Evolutionary conservation across 2,797 vertebrate genomes (phyloP).

Genomic region (Pantherophis alleghaniensis): DNA sequence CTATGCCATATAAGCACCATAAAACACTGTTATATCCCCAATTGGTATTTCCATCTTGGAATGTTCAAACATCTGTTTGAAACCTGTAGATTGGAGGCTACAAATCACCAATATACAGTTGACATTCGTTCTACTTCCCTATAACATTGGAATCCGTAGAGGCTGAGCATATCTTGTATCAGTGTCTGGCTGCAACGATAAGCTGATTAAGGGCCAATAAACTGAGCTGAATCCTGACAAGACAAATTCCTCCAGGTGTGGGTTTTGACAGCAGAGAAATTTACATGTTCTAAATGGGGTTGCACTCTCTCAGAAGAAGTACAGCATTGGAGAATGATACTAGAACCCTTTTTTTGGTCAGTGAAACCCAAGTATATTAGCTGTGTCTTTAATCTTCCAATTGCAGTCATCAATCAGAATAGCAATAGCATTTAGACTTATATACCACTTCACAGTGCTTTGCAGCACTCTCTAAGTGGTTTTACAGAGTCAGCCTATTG

Average conservation of each 20-base stretch:
- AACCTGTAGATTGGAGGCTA: neutral
- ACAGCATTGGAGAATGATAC: neutral
- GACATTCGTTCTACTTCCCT: neutral
- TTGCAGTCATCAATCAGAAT: neutral
- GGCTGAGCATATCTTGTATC: neutral
- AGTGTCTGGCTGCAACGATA: neutral
- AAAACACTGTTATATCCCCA: neutral
- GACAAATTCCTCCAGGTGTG: neutral
- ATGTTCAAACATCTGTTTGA: neutral
- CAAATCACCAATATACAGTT: neutral
- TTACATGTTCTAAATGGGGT: neutral
- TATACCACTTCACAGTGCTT: no score
- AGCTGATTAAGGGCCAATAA: neutral
- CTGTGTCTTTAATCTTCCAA: neutral
- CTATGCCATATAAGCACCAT: neutral
- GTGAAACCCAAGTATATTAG: neutral
- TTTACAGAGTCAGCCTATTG: no score
- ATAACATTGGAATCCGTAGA: neutral
- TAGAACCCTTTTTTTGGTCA: neutral
- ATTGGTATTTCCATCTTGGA: neutral
- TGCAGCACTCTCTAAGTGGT: no score
- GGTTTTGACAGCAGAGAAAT: neutral
- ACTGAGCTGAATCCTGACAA: neutral
- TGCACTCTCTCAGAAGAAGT: neutral
- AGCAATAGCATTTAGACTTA: no score